These are phyloP conservation scores for Drosophila murphyi DNA, from an alignment of 1,140 invertebrate species.

Conservation along the genomic window DNA sequence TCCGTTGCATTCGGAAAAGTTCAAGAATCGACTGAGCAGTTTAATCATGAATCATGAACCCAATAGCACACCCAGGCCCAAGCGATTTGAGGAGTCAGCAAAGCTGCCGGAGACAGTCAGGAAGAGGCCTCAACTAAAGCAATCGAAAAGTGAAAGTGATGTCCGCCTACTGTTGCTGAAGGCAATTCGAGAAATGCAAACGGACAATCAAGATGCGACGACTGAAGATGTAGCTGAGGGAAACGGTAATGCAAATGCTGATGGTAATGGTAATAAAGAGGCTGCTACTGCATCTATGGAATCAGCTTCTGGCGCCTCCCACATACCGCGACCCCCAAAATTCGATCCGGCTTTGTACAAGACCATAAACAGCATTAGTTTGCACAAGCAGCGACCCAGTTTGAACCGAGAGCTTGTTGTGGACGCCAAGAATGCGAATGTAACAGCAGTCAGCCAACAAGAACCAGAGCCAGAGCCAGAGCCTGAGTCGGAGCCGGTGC, in stretches of 20 bases:
- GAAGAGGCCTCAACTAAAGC: constrained; percentile 54
- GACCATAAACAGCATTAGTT: constrained; percentile 79
- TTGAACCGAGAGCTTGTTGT: constrained; percentile 61
- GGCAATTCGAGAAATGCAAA: constrained; percentile 73
- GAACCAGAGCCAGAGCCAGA: constrained; percentile 29
- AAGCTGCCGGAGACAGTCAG: background rate
- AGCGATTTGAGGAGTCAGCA: constrained; percentile 1
- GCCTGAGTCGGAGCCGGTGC: constrained; percentile 46
- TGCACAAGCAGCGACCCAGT: constrained; percentile 76
- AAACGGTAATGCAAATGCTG: constrained; percentile 11
- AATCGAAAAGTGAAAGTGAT: constrained; percentile 82
- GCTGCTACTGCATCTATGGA: constrained; percentile 2
- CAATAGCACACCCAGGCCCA: constrained; percentile 33
- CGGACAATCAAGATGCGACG: constrained; percentile 28
- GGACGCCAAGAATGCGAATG: constrained; percentile 60
- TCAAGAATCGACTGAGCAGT: constrained; percentile 73
- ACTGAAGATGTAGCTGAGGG: background rate
- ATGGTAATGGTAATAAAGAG: constrained; percentile 37
- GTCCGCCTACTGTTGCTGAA: constrained; percentile 68
- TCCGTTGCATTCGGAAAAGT: constrained; percentile 75
- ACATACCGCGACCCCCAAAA: constrained; percentile 79
- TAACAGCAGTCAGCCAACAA: constrained; percentile 13
- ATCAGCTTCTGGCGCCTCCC: constrained; percentile 2
- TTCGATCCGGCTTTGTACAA: constrained; percentile 83
- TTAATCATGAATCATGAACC: constrained; percentile 61